Evolutionary conservation across 2,113 vertebrate species (phyloP), one percentile per base, ranked within the genome.

Genomic region (Pandion haliaetus): DNA sequence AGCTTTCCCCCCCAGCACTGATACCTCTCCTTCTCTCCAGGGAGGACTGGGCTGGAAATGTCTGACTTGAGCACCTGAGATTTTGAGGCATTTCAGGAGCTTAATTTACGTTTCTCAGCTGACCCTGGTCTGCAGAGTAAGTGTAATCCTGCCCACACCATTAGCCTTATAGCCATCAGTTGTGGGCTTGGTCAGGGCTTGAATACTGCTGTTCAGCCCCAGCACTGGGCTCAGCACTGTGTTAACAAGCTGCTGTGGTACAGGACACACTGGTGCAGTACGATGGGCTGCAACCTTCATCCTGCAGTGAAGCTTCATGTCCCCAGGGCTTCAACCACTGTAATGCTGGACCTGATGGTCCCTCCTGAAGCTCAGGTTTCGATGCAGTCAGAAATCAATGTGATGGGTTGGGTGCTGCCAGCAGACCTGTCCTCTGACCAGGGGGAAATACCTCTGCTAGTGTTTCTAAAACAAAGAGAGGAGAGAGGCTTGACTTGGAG

Each of bases 291-390:
- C 29, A 80, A 11, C 14, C 28, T 66, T 79, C 62, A 82, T 18
- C 17, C 23, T 1, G 1, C 0, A 0, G 36, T 40, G 63, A 77
- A 78, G 14, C 10, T 77, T 66, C 0, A 0, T 38, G 32, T 70
- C 19, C 40, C 42, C 25, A 67, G 26, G 19, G 8, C 2, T 0
- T 7, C 28, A 40, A 9, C 20, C 34, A 45, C 12, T 4, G 17
- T 36, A 45, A 32, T 6, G 1, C 24, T 65, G 57, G 29, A 72
- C 16, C 5, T 47, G 26, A 29, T 17, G 42, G 14, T 42, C 15
- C 20, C 38, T 82, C 52, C 65, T 55, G 61, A 50, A 58, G 34
- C 50, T 58, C 4, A 58, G 54, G 28, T 40, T 63, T 78, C 4
- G 12, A 5, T 42, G 32, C 32, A 61, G 50, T 40, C 54, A 85